phyloP scores from a whole-genome alignment of 2,797 vertebrate species.

The Monodelphis domestica region DNA sequence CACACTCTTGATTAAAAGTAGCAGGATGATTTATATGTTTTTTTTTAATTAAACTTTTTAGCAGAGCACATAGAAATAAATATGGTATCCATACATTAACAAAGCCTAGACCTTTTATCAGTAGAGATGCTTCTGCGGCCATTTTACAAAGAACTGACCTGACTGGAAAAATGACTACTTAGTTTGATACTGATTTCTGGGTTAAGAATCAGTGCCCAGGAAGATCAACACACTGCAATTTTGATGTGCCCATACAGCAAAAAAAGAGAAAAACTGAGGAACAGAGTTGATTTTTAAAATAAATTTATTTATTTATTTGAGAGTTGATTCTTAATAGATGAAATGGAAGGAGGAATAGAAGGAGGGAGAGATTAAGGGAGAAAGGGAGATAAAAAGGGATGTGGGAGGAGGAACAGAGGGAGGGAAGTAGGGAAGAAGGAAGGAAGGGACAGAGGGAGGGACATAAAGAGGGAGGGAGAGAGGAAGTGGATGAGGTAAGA shows the following conservation, averaged over 20 bases:
- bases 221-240: background rate
- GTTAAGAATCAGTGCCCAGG: background rate
- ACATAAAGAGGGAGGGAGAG: background rate
- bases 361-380: background rate
- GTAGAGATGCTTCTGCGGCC: background rate
- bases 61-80: background rate
- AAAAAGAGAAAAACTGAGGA: background rate
- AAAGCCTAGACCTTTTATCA: background rate
- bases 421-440: too few species aligned
- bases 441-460: background rate
- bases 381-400: too few species aligned
- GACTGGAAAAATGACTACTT: background rate
- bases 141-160: background rate
- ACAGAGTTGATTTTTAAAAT: background rate
- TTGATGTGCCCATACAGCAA: background rate
- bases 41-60: background rate
- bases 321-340: background rate
- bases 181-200: background rate
- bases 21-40: background rate
- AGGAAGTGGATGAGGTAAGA: background rate
- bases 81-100: background rate
- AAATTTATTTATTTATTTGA: too few species aligned
- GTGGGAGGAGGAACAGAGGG: too few species aligned
- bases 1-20: background rate
- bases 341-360: background rate